These are phyloP conservation scores for Scolanthus callimorphus DNA, from an alignment of 92 coral and sea anemone genomes.

Conservation along the genomic window DNA sequence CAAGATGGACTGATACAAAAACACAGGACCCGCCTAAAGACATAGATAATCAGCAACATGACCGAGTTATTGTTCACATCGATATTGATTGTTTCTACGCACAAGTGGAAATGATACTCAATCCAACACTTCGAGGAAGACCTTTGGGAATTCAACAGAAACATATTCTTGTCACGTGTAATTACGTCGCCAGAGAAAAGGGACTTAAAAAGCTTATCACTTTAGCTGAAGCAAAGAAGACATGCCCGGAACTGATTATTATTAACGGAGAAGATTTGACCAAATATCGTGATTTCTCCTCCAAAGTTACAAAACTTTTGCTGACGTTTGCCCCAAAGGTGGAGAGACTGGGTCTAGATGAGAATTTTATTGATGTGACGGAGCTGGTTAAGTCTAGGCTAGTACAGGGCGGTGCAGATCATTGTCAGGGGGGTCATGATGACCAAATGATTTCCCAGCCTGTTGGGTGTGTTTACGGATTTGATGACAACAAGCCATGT, in stretches of 20 bases:
- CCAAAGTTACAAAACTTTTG: slow-evolving; percentile 40
- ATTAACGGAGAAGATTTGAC: slow-evolving; percentile 77
- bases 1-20: not conserved
- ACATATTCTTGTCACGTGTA: slow-evolving; percentile 75
- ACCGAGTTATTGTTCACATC: slow-evolving; percentile 68
- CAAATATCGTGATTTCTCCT: slow-evolving; percentile 68
- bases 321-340: slow-evolving; percentile 55
- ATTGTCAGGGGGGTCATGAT: no score
- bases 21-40: not conserved
- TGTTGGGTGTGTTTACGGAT: slow-evolving; percentile 24
- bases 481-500: not conserved
- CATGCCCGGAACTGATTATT: slow-evolving; percentile 72
- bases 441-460: no score
- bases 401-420: no score
- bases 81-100: slow-evolving; percentile 88
- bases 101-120: slow-evolving; percentile 78
- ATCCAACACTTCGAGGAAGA: slow-evolving; percentile 44
- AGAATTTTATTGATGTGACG: slow-evolving; percentile 76
- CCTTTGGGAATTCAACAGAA: slow-evolving; percentile 82
- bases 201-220: slow-evolving; percentile 73
- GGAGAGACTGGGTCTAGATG: slow-evolving; percentile 80
- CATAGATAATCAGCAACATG: slow-evolving; percentile 18
- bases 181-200: slow-evolving; percentile 66
- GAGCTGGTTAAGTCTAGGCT: slow-evolving; percentile 43
- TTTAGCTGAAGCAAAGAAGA: slow-evolving; percentile 68